Evolutionary conservation across 1,140 invertebrate species (phyloP).

Genomic region (Berghia stephanieae): DNA sequence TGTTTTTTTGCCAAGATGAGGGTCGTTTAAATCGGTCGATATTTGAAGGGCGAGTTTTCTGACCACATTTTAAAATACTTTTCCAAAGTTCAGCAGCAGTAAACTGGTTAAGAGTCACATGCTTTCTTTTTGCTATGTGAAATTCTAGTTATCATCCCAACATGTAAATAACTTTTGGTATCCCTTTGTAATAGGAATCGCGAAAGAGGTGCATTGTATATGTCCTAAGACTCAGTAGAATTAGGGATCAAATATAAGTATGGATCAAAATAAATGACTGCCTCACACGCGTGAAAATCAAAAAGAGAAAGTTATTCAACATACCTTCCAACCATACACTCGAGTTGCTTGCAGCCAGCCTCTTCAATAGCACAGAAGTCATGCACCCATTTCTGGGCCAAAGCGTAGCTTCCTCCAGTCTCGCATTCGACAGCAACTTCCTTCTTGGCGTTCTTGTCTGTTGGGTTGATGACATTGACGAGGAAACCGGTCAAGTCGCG

Average conservation of each 20-base stretch:
- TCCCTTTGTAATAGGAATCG: not conserved
- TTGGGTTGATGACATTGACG: constrained; percentile 18
- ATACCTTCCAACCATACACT: constrained; percentile 17
- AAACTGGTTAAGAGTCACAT: too few species aligned
- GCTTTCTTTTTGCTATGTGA: too few species aligned
- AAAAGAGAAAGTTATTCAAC: not conserved
- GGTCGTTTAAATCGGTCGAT: too few species aligned
- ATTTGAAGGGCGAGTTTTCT: too few species aligned
- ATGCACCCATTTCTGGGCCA: constrained; percentile 31
- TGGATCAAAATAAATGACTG: not conserved
- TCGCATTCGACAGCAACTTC: constrained; percentile 27
- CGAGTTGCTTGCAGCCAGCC: not conserved
- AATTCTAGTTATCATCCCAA: too few species aligned
- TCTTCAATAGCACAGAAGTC: constrained; percentile 24
- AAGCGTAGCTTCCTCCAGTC: constrained; percentile 26
- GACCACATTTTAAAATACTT: too few species aligned
- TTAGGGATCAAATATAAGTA: not conserved
- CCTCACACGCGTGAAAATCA: not conserved
- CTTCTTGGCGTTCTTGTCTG: constrained; percentile 9
- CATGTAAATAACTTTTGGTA: too few species aligned
- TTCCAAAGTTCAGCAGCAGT: too few species aligned
- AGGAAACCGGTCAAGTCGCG: constrained; percentile 29
- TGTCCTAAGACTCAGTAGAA: not conserved
- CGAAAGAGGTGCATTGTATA: not conserved
- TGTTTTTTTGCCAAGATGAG: too few species aligned